Evolutionary conservation across 2,888 invertebrate species (phyloP), one percentile per base, ranked within the genome.

Genomic region (Phyllotreta cruciferae): DNA sequence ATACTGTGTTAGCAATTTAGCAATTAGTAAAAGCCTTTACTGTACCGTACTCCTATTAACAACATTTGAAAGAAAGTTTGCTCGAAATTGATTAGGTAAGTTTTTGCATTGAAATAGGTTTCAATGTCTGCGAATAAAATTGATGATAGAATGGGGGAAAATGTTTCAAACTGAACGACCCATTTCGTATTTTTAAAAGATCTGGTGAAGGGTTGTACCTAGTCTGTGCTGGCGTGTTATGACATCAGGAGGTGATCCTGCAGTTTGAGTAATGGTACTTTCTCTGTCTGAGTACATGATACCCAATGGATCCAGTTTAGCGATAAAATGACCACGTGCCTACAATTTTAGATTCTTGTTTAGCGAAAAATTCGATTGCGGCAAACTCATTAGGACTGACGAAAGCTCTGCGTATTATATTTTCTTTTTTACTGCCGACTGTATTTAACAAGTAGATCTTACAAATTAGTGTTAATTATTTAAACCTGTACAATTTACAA

Each of bases 271-370:
- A 67, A 80, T 77, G 58, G 80, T 80, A 41, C 78, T 79, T 14
- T 72, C 77, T 63, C 84, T 75, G 71, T 81, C 80, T 78, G 87
- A 87, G 83, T 89, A 88, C 83, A 86, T 90, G 85, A 97, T 94
- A 85, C 91, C 93, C 81, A 97, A 88, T 74, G 97, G 96, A 86
- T 97, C 96, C 86, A 96, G 85, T 81, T 92, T 91, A 74, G 96
- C 93, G 77, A 93, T 91, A 84, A 94, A 90, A 86, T 96, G 96
- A 80, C 96, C 96, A 83, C 95, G 91, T 82, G 93, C 90, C 94
- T 96, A 76, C 62, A 64, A 67, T 62, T 62, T 56, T 39, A 56
- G 41, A 47, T 47, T 49, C 4, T 9, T 7, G 39, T 53, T 60
- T 53, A 37, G 52, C 52, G 37, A 52, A 38, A 37, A 52, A 13